Percentiles rank a stretch among this genome's conserved stretches.
Evolutionary conservation across 2,888 invertebrate species (phyloP).

Genomic region (Dynastes grantii): DNA sequence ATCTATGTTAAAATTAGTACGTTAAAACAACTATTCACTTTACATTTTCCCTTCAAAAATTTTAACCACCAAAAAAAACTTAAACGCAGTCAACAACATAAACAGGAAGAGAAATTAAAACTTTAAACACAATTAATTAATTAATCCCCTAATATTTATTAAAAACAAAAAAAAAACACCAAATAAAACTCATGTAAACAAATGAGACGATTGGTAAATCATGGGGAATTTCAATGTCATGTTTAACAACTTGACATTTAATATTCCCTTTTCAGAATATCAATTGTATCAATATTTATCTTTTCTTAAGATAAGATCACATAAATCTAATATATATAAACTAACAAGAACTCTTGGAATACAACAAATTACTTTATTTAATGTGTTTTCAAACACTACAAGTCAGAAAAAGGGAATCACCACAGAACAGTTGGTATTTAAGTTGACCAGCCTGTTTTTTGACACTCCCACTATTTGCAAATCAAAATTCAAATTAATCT

Average conservation of each 20-base stretch:
- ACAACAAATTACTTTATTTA: too few species aligned
- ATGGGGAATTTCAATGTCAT: background rate
- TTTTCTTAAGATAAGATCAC: too few species aligned
- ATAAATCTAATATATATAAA: too few species aligned
- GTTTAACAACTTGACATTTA: background rate
- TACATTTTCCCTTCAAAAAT: constrained; percentile 13
- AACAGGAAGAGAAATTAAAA: background rate
- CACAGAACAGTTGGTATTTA: background rate
- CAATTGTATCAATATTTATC: too few species aligned
- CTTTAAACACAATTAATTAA: background rate
- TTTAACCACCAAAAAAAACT: background rate
- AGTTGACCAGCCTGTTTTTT: background rate
- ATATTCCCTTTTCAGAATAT: too few species aligned
- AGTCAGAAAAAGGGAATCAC: too few species aligned
- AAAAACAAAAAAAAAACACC: background rate
- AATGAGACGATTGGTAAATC: background rate
- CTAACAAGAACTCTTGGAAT: too few species aligned
- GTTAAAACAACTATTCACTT: constrained; percentile 2
- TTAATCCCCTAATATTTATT: background rate
- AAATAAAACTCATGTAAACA: constrained; percentile 9
- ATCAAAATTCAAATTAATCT: background rate
- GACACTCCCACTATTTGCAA: background rate
- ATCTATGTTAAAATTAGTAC: constrained; percentile 46
- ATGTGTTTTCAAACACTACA: too few species aligned
- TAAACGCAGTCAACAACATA: too few species aligned